Percentiles rank a stretch among this genome's conserved stretches.
These are phyloP conservation scores for Ephialtes manifestator DNA, from an alignment of 2,888 invertebrate genomes.

Conservation along the genomic window DNA sequence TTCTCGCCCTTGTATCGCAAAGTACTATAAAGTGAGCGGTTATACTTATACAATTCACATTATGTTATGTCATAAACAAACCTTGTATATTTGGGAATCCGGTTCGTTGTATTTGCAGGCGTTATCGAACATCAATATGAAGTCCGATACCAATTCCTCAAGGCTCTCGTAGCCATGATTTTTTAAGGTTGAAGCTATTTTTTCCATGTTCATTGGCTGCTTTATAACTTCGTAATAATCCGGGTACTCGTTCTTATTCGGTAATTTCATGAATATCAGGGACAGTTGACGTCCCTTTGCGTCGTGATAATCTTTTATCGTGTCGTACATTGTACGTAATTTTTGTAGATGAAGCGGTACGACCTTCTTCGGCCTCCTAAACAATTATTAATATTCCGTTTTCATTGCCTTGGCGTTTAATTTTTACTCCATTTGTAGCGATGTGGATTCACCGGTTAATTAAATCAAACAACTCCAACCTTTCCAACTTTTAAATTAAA, in stretches of 20 bases:
- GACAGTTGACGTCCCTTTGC: constrained; percentile 96
- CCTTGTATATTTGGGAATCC: constrained; percentile 98
- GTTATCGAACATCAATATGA: constrained; percentile 97
- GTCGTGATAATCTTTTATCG: constrained; percentile 95
- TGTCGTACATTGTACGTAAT: constrained; percentile 94
- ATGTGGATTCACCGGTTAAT: background rate
- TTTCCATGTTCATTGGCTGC: constrained; percentile 98
- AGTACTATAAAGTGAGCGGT: too few relatives aligned
- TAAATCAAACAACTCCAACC: too few relatives aligned
- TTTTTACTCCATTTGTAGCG: background rate
- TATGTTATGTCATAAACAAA: constrained; percentile 75
- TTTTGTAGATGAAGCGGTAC: constrained; percentile 89
- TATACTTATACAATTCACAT: too few relatives aligned
- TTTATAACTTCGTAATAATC: constrained; percentile 99
- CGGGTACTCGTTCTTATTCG: constrained; percentile 96
- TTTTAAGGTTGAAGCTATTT: constrained; percentile 95
- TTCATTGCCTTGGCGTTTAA: constrained; percentile 48
- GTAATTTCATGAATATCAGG: constrained; percentile 97
- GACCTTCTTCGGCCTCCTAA: constrained; percentile 83
- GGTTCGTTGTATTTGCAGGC: constrained; percentile 99
- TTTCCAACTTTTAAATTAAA: too few relatives aligned
- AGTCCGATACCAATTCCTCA: constrained; percentile 95
- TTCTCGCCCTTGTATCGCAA: too few relatives aligned
- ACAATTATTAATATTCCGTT: constrained; percentile 56
- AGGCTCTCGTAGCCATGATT: constrained; percentile 92